These are phyloP conservation scores for Centropyge bicolor DNA, from an alignment of 2,797 vertebrate species.

Conservation along the genomic window DNA sequence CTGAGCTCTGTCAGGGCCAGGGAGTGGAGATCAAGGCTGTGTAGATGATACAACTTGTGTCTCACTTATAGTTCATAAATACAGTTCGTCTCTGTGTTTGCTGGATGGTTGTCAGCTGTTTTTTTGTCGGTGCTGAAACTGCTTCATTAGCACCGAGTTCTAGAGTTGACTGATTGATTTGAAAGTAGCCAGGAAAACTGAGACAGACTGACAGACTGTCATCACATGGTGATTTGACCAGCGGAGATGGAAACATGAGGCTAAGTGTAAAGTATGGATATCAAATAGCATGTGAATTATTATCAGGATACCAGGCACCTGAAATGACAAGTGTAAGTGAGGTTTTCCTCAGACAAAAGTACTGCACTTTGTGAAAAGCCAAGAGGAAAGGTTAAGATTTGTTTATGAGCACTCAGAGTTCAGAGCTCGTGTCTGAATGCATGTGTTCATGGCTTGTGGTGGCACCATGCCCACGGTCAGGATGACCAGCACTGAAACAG, in stretches of 20 bases:
- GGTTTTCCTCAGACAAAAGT: background rate
- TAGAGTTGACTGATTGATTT: background rate
- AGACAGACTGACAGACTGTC: too few relatives aligned
- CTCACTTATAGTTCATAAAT: background rate
- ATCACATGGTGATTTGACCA: background rate
- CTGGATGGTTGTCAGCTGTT: background rate
- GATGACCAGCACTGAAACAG: slow-evolving; percentile 88
- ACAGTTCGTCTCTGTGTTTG: background rate
- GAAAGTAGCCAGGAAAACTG: background rate
- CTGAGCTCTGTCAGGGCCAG: too few relatives aligned
- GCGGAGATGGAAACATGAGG: too few relatives aligned
- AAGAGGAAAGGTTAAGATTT: background rate
- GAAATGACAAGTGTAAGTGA: background rate
- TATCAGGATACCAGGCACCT: background rate
- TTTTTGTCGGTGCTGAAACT: background rate
- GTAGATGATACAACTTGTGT: background rate
- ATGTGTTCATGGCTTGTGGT: background rate
- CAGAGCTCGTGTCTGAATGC: background rate
- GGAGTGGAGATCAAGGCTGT: background rate
- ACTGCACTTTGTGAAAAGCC: background rate
- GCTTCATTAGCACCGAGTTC: background rate
- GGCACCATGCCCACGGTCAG: slow-evolving; percentile 59
- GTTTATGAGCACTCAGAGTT: background rate
- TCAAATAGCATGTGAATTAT: background rate
- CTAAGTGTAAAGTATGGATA: background rate